phyloP scores from a whole-genome alignment of 2,797 vertebrate species.

The Melanotaenia boesemani region DNA sequence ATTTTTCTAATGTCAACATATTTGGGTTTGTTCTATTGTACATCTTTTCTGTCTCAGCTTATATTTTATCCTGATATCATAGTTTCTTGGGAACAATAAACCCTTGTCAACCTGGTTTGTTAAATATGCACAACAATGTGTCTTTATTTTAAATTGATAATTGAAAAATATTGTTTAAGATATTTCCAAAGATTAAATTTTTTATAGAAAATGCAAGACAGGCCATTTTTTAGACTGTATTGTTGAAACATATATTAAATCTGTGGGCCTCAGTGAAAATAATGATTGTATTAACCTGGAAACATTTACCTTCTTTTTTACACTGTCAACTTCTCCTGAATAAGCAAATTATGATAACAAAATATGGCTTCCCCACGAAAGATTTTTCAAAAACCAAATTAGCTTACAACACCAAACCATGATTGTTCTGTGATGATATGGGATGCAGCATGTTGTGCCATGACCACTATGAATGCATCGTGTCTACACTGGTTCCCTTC shows the following conservation, averaged over 20 bases:
- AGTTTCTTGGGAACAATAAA: background rate
- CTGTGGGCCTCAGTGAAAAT: background rate
- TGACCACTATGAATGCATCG: background rate
- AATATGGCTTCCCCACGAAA: too few species aligned
- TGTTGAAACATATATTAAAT: background rate
- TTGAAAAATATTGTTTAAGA: too few species aligned
- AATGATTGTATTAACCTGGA: too few species aligned
- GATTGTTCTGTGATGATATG: background rate
- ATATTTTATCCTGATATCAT: slow-evolving; percentile 9
- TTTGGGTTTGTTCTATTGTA: slow-evolving; percentile 8
- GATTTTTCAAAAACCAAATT: background rate
- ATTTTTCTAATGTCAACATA: slow-evolving; percentile 48
- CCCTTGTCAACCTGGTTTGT: background rate
- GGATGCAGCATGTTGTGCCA: background rate
- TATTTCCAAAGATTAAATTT: too few species aligned
- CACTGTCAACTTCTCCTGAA: background rate
- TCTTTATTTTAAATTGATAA: background rate
- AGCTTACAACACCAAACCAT: background rate
- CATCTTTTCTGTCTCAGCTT: background rate
- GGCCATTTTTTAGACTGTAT: background rate
- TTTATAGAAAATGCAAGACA: background rate
- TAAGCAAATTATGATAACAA: too few species aligned
- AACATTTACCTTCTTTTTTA: too few species aligned
- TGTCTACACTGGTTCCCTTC: background rate
- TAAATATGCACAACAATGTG: background rate